Evolutionary conservation across 2,797 vertebrate species (phyloP).

Genomic region (Hyperoplus lanceolatus): DNA sequence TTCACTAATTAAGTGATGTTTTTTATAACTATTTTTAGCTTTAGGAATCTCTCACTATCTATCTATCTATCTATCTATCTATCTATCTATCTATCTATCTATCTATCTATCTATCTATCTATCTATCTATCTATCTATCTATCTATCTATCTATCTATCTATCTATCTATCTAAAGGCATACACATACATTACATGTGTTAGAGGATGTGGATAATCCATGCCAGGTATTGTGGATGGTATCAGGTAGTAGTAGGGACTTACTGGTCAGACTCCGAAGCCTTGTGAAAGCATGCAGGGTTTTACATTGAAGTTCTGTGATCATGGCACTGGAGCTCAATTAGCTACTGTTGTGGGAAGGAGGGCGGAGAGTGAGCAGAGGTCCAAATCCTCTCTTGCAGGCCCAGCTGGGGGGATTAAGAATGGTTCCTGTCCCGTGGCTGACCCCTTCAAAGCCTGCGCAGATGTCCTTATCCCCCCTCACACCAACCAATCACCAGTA

Average conservation of each 20-base stretch:
- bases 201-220: conserved; percentile 27
- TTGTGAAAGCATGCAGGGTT: conserved; percentile 67
- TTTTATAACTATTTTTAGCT: not conserved
- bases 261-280: conserved; percentile 61
- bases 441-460: conserved; percentile 84
- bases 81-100: too few species aligned
- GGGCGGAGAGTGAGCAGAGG: conserved; percentile 51
- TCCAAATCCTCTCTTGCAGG: conserved; percentile 79
- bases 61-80: too few species aligned
- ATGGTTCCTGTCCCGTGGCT: conserved; percentile 84
- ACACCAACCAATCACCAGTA: conserved; percentile 32
- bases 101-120: not conserved
- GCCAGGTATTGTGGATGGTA: conserved; percentile 33
- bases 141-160: not conserved
- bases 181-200: not conserved
- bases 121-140: not conserved
- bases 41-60: too few species aligned
- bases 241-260: conserved; percentile 63
- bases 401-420: conserved; percentile 85
- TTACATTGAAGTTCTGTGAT: conserved; percentile 70
- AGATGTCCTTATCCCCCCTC: conserved; percentile 80
- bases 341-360: conserved; percentile 77
- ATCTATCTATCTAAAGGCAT: not conserved
- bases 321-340: conserved; percentile 71
- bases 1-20: not conserved